Conservation (phyloP, 2,888 invertebrate species). For the Spialia ferax region DNA sequence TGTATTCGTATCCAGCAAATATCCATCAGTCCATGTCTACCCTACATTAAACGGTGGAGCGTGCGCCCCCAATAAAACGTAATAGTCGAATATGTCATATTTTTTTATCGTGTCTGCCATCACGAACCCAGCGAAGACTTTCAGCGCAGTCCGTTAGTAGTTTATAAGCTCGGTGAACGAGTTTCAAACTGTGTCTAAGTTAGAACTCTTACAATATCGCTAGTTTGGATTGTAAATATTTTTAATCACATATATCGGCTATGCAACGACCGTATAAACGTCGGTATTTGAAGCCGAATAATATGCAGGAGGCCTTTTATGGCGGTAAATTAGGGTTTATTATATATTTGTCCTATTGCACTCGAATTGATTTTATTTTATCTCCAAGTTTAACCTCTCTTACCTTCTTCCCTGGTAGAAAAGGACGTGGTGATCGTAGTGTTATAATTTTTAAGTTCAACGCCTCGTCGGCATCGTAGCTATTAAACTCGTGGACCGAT, state of each 20-base stretch:
- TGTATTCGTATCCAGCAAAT: neutral
- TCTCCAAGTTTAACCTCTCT: too few species aligned
- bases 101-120: constrained; percentile 75
- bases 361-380: too few species aligned
- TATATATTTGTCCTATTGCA: neutral
- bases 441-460: too few species aligned
- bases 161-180: constrained; percentile 25
- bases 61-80: constrained; percentile 74
- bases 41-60: constrained; percentile 55
- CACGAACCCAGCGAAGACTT: constrained; percentile 61
- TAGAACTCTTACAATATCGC: neutral
- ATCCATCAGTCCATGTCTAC: constrained; percentile 39
- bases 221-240: neutral
- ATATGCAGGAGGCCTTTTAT: constrained; percentile 69
- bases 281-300: constrained; percentile 68
- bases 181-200: neutral
- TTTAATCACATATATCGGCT: neutral
- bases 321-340: constrained; percentile 64
- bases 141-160: constrained; percentile 53
- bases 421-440: too few species aligned
- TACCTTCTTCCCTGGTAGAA: too few species aligned
- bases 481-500: too few species aligned
- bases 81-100: constrained; percentile 75
- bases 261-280: constrained; percentile 54
- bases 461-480: too few species aligned